These are phyloP conservation scores for Drosophila santomea DNA, from an alignment of 1,140 invertebrate species.

Conservation along the genomic window DNA sequence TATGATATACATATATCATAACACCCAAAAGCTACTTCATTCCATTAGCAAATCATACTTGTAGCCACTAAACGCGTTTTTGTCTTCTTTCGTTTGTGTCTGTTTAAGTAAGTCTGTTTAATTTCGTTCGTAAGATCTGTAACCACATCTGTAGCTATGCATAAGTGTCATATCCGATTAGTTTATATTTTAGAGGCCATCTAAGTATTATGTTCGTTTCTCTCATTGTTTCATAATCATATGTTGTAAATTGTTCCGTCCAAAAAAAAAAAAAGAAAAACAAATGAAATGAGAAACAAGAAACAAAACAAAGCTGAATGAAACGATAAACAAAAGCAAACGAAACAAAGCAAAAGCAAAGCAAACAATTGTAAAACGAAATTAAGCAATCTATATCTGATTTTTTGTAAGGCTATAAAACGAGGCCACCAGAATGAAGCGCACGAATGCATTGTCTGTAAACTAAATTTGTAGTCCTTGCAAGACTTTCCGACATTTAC, in stretches of 20 bases:
- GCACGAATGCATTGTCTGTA: conserved; percentile 23
- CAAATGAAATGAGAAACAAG: conserved; percentile 28
- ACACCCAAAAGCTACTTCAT: conserved; percentile 57
- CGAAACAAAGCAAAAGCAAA: conserved; percentile 20
- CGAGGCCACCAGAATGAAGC: not conserved
- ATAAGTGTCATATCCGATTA: conserved; percentile 37
- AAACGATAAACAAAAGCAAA: conserved; percentile 36
- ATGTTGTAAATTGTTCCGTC: conserved; percentile 83
- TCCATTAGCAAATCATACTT: conserved; percentile 69
- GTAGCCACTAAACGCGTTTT: conserved; percentile 14
- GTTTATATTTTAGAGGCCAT: conserved; percentile 50
- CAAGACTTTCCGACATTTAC: conserved; percentile 20
- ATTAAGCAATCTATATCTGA: conserved; percentile 45
- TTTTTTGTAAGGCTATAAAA: conserved; percentile 34
- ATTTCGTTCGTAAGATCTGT: conserved; percentile 18
- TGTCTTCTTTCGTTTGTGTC: conserved; percentile 32
- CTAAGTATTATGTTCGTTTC: conserved; percentile 62
- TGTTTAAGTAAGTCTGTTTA: conserved; percentile 22
- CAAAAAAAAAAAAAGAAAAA: conserved; percentile 54
- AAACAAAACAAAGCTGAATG: conserved; percentile 20
- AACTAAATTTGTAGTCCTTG: conserved; percentile 38
- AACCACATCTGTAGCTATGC: conserved; percentile 1
- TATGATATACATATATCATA: conserved; percentile 30
- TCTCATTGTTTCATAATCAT: conserved; percentile 80
- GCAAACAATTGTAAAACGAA: conserved; percentile 40